These are phyloP conservation scores for Papilio helenus DNA, from an alignment of 1,140 invertebrate species.

Conservation along the genomic window DNA sequence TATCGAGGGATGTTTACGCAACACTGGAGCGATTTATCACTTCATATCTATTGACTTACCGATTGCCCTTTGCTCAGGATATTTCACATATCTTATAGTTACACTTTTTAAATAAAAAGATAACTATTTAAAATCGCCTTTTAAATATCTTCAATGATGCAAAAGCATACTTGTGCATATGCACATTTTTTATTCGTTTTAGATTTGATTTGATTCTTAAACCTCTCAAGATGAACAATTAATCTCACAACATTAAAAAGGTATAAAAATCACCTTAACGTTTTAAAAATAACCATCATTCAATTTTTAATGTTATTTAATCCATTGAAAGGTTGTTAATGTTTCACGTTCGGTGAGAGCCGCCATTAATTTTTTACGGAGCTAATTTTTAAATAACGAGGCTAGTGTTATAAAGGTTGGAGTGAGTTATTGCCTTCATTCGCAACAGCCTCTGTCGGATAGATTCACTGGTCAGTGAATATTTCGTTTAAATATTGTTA, in stretches of 20 bases:
- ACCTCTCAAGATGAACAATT: no score
- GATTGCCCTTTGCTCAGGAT: neutral
- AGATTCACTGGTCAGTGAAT: neutral
- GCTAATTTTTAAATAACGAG: conserved; percentile 6
- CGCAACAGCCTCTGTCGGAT: neutral
- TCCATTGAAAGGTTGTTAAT: neutral
- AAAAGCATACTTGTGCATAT: no score
- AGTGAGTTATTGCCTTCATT: neutral
- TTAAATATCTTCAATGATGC: no score
- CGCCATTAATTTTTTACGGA: neutral
- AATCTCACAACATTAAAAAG: neutral
- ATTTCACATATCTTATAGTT: neutral
- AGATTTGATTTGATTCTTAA: neutral
- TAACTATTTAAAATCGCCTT: no score
- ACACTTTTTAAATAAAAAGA: neutral
- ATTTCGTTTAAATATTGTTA: neutral
- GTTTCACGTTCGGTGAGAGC: neutral
- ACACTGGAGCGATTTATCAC: neutral
- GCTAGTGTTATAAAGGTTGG: neutral
- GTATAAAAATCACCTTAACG: neutral
- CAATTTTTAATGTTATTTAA: neutral
- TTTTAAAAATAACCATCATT: neutral
- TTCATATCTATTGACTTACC: neutral
- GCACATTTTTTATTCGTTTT: no score
- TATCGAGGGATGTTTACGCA: conserved; percentile 11